Base-by-base conservation (phyloP, 2,888 invertebrate genomes). In the Adelphocoris suturalis region DNA sequence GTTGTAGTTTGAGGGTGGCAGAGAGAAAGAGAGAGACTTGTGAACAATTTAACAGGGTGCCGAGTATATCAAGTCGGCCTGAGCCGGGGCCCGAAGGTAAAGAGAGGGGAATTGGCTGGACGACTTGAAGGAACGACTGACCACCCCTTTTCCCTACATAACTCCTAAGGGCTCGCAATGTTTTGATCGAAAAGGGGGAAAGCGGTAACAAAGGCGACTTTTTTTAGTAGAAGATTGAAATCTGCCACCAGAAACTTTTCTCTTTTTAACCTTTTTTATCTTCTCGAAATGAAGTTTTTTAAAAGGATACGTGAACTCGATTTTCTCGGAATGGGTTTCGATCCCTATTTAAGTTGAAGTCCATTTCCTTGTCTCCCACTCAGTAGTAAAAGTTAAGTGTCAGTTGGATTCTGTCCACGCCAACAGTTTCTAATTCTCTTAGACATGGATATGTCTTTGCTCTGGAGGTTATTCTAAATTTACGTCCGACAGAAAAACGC, bases 1-100 rank as follows among this genome's bases (percentile, higher is more conserved):
- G 23, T 3, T 68, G 68, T 68, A 68, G 68, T 68, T 68, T 23
- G 68, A 68, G 68, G 68, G 68, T 23, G 68, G 28, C 85, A 28
- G 85, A 85, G 85, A 80, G 28, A 80, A 37, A 37, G 37, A 82
- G 23, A 37, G 89, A 61, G 89, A 90, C 82, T 90, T 90, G 90
- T 86, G 90, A 90, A 90, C 90, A 90, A 90, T 90, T 90, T 90
- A 90, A 90, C 90, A 68, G 85, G 90, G 85, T 84, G 90, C 86
- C 86, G 90, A 90, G 90, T 90, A 80, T 85, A 90, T 90, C 90
- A 90, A 90, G 90, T 86, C 85, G 75, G 19, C 75, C 27, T 14
- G 82, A n/a, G n/a, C n/a, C n/a, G n/a, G n/a, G 57, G 89, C 16
- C 68, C 37, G 48, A 47, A 48, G 47, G 37, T 57, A 37, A 27